Conservation (phyloP, 2,888 invertebrate species). For the Bombylius major region DNA sequence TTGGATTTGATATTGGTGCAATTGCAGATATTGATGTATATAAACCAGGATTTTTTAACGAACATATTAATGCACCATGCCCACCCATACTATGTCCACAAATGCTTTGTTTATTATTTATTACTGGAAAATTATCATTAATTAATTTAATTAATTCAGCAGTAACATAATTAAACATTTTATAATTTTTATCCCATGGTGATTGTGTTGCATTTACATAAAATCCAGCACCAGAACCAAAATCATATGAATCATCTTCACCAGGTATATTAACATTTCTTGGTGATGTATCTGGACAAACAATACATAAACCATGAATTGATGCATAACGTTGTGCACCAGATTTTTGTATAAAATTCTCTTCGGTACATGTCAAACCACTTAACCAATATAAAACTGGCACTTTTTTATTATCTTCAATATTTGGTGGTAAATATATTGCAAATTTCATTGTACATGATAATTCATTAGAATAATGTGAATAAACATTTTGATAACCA, state of each 20-base stretch:
- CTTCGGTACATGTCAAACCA: constrained; percentile 80
- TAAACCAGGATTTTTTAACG: constrained; percentile 75
- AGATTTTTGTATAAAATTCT: constrained; percentile 84
- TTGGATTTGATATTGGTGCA: constrained; percentile 82
- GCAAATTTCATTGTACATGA: constrained; percentile 85
- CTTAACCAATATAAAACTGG: constrained; percentile 82
- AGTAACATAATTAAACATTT: constrained; percentile 84
- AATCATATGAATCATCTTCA: constrained; percentile 80
- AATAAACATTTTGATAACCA: constrained; percentile 64
- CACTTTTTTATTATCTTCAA: constrained; percentile 33
- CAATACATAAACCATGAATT: constrained; percentile 66
- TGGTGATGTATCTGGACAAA: constrained; percentile 89
- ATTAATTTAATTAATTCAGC: constrained; percentile 64
- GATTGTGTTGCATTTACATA: constrained; percentile 78
- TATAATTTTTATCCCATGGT: constrained; percentile 79
- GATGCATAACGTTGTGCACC: constrained; percentile 82
- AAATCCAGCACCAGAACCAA: constrained; percentile 86
- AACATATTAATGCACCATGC: constrained; percentile 80
- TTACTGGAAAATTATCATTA: constrained; percentile 54
- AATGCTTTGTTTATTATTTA: constrained; percentile 49
- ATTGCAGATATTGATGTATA: constrained; percentile 81
- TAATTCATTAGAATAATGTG: constrained; percentile 39
- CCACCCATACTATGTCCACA: constrained; percentile 92
- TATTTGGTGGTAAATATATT: constrained; percentile 68
- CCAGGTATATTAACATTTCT: constrained; percentile 74